Conservation (phyloP, 2,888 invertebrate genomes). For the Pyralis farinalis region DNA sequence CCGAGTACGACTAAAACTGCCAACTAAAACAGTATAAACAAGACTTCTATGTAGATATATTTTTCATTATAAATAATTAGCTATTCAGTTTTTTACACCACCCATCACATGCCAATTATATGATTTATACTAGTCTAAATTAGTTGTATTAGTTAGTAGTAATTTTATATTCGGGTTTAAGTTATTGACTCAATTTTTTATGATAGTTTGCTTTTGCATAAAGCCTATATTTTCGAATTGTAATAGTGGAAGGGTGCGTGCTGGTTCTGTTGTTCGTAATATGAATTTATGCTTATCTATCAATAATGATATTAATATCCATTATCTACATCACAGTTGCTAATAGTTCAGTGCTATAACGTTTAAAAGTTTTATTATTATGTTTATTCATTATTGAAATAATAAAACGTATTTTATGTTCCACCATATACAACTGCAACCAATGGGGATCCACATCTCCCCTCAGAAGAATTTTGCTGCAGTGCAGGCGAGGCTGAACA, state of each 20-base stretch:
- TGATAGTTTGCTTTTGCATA: slow-evolving; percentile 59
- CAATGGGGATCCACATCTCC: slow-evolving; percentile 19
- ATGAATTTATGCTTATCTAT: slow-evolving; percentile 66
- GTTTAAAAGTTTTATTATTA: no score
- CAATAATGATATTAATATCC: slow-evolving; percentile 57
- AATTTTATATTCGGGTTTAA: no score
- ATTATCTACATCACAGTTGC: slow-evolving; percentile 27
- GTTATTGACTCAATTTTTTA: no score
- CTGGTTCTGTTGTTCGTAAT: slow-evolving; percentile 49
- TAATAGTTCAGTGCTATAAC: slow-evolving; percentile 22
- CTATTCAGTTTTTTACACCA: no score
- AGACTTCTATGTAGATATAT: no score
- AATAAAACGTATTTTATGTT: neutral
- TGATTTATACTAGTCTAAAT: no score
- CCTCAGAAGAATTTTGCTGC: slow-evolving; percentile 33
- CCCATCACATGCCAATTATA: no score
- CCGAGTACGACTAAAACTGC: no score
- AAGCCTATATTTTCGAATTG: slow-evolving; percentile 43
- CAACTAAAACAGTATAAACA: no score
- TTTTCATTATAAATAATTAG: no score
- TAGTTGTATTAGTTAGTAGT: no score
- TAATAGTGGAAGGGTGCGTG: slow-evolving; percentile 51
- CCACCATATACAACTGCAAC: slow-evolving; percentile 12
- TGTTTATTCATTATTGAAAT: neutral
- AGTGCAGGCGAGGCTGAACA: slow-evolving; percentile 29